Evolutionary conservation across 2,797 vertebrate genomes (phyloP).

Genomic region (Hozukius guyotensis): DNA sequence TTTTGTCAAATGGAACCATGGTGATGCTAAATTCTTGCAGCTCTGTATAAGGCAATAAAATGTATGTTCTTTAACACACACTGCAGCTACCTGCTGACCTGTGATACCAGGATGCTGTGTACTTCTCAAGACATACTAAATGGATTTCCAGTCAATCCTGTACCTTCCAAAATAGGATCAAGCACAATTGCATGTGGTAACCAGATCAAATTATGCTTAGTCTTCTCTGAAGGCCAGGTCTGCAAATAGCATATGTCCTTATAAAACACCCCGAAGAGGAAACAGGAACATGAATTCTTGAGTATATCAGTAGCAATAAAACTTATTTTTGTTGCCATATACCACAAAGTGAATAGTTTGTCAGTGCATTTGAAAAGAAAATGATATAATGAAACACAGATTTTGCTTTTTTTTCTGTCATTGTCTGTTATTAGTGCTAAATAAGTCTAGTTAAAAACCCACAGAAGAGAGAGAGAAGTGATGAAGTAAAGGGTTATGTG

Average conservation of each 20-base stretch:
- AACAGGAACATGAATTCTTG: too few species aligned
- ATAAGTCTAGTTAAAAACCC: background rate
- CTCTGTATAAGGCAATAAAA: background rate
- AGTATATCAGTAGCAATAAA: too few species aligned
- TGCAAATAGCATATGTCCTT: too few species aligned
- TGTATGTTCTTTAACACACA: background rate
- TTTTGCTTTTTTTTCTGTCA: background rate
- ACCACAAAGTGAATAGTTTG: background rate
- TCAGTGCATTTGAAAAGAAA: background rate
- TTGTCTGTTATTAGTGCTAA: background rate
- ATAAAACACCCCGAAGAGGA: too few species aligned
- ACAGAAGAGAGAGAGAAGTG: background rate
- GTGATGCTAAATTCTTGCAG: background rate
- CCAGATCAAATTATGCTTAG: slow-evolving; percentile 14
- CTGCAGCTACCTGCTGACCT: background rate
- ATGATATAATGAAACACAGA: too few species aligned
- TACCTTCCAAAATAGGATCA: slow-evolving; percentile 31
- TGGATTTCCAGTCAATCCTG: background rate
- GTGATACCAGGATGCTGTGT: background rate
- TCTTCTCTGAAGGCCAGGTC: background rate
- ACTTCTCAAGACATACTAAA: background rate
- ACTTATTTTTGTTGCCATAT: too few species aligned
- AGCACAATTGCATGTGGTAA: slow-evolving; percentile 26
- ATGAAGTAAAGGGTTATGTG: background rate
- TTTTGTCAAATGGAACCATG: background rate